A percentile compares a stretch with the other conserved stretches of the same genome.
phyloP scores from a whole-genome alignment of 2,888 invertebrate genomes.

The Laspeyria flexula region DNA sequence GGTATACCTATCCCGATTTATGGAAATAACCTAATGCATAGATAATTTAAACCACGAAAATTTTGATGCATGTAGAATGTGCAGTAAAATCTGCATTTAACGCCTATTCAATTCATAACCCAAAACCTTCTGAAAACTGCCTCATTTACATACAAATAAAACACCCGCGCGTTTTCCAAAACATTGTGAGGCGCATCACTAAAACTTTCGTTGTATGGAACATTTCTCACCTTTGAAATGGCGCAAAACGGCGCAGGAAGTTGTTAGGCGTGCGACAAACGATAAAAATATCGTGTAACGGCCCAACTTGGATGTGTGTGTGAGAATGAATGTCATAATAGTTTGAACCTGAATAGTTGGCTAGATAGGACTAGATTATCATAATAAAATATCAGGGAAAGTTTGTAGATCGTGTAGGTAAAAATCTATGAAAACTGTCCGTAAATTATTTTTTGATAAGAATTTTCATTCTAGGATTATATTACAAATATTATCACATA shows the following conservation, averaged over 20 bases:
- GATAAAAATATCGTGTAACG: slow-evolving; percentile 58
- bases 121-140: not conserved
- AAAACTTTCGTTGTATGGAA: not conserved
- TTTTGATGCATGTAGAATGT: too few species aligned
- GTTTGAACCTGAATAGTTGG: slow-evolving; percentile 5
- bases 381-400: too few species aligned
- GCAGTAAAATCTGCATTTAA: too few species aligned
- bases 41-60: too few species aligned
- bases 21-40: too few species aligned
- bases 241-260: slow-evolving; percentile 43
- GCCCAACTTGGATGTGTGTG: slow-evolving; percentile 49
- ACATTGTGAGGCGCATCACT: slow-evolving; percentile 14
- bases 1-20: too few species aligned
- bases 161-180: slow-evolving; percentile 5
- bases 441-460: too few species aligned
- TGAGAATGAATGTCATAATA: slow-evolving; percentile 45
- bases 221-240: slow-evolving; percentile 12
- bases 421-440: too few species aligned
- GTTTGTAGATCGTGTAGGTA: too few species aligned
- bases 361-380: slow-evolving; percentile 1
- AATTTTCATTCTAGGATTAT: too few species aligned
- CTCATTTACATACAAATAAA: not conserved
- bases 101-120: too few species aligned
- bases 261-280: slow-evolving; percentile 56
- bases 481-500: too few species aligned